These are phyloP conservation scores for Stegana nigrithorax DNA, from an alignment of 2,888 invertebrate species.

Conservation along the genomic window DNA sequence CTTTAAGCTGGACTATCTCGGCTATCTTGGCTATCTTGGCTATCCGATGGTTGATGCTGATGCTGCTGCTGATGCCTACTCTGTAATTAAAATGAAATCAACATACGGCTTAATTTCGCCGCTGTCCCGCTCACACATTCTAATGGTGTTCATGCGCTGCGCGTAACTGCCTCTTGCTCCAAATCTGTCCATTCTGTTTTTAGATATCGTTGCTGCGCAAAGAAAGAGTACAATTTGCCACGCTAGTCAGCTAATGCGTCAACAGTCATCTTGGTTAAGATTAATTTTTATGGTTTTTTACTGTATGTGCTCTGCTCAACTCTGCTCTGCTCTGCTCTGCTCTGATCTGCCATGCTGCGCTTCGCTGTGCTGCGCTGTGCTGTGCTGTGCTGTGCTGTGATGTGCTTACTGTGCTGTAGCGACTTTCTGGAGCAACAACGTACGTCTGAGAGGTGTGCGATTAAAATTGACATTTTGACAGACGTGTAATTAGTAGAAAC, in stretches of 20 bases:
- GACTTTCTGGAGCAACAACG: slow-evolving; percentile 8
- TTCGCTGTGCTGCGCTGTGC: no score
- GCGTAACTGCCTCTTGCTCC: slow-evolving; percentile 41
- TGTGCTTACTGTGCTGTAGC: no score
- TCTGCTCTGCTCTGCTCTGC: no score
- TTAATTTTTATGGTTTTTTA: slow-evolving; percentile 43
- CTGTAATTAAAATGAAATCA: slow-evolving; percentile 61
- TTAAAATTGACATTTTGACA: slow-evolving; percentile 51
- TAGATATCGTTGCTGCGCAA: no score
- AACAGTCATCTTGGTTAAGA: slow-evolving; percentile 45
- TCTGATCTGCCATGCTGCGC: no score
- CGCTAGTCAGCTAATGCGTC: slow-evolving; percentile 51
- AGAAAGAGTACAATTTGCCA: no score
- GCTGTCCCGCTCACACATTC: no score
- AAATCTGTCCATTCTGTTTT: slow-evolving; percentile 61
- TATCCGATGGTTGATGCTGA: no score
- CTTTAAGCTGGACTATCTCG: no score
- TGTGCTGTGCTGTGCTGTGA: no score
- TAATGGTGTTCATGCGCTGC: slow-evolving; percentile 35
- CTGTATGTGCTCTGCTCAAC: no score
- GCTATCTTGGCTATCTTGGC: no score
- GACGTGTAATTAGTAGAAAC: slow-evolving; percentile 49
- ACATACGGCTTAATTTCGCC: slow-evolving; percentile 59
- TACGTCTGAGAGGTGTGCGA: slow-evolving; percentile 28
- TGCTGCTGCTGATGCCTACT: slow-evolving; percentile 19